phyloP scores from a whole-genome alignment of 2,888 invertebrate genomes.

The Lamellibrachia satsuma region DNA sequence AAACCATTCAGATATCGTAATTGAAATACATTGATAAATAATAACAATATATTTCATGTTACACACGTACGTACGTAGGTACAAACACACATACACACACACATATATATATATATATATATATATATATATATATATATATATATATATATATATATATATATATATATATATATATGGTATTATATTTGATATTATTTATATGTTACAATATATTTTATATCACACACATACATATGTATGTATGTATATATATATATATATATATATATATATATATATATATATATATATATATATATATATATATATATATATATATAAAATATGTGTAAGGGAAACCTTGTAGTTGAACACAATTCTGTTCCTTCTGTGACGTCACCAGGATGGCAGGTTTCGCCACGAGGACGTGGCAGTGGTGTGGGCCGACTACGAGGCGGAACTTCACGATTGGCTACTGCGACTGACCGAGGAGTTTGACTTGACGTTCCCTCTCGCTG shows the following conservation, averaged over 20 bases:
- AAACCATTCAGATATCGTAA: too few relatives aligned
- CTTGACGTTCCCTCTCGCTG: slow-evolving; percentile 57
- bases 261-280: background rate
- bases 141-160: too few relatives aligned
- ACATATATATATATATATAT: too few relatives aligned
- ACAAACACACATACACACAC: too few relatives aligned
- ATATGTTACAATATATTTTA: background rate
- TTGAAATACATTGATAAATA: too few relatives aligned
- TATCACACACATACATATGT: background rate
- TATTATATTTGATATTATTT: too few relatives aligned
- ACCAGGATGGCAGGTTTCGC: slow-evolving; percentile 52
- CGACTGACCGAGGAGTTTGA: slow-evolving; percentile 65
- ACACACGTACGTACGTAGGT: too few relatives aligned
- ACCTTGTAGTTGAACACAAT: too few relatives aligned
- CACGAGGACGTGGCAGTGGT: slow-evolving; percentile 55
- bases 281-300: background rate
- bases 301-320: background rate
- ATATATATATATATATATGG: too few relatives aligned
- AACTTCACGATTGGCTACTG: slow-evolving; percentile 61
- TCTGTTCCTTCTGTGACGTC: background rate
- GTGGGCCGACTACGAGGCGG: slow-evolving; percentile 55
- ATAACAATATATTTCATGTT: too few relatives aligned
- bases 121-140: too few relatives aligned
- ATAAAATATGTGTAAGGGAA: too few relatives aligned
- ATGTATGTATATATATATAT: background rate